phyloP scores from a whole-genome alignment of 2,797 vertebrate species.

The Dallia pectoralis region DNA sequence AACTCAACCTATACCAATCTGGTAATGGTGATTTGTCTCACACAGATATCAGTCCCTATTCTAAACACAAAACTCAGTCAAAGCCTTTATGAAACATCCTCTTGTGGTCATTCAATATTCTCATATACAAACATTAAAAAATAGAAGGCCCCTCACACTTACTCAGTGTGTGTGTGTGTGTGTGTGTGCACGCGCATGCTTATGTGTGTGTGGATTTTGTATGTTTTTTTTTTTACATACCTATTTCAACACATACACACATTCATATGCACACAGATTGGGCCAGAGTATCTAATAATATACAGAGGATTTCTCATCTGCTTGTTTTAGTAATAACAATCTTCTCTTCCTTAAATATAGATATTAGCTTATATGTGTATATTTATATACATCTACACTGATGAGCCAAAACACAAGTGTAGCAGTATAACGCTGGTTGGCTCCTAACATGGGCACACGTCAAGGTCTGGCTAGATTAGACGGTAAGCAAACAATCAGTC shows the following conservation, averaged over 20 bases:
- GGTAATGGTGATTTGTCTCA: neutral
- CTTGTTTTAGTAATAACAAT: constrained; percentile 7
- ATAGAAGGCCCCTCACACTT: constrained; percentile 29
- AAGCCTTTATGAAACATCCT: constrained; percentile 13
- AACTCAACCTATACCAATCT: neutral
- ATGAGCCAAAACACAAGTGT: too few relatives aligned
- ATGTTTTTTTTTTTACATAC: neutral
- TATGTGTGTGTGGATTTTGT: constrained; percentile 14
- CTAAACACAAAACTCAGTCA: constrained; percentile 5
- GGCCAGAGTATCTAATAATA: constrained; percentile 38
- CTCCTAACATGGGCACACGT: too few relatives aligned
- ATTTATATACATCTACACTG: constrained; percentile 47
- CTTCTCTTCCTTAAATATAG: constrained; percentile 50
- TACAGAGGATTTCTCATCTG: constrained; percentile 32
- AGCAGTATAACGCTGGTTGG: too few relatives aligned
- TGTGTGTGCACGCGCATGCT: constrained; percentile 15
- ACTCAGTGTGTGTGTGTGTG: constrained; percentile 13
- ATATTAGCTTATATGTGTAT: constrained; percentile 50
- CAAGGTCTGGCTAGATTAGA: too few relatives aligned
- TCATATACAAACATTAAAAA: constrained; percentile 48
- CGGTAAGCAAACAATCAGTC: too few relatives aligned
- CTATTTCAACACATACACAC: constrained; percentile 15
- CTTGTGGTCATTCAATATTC: constrained; percentile 42
- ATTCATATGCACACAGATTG: constrained; percentile 16
- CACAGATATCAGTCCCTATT: neutral